Percentiles rank a stretch among this genome's conserved stretches.
Conservation (phyloP, 1,140 invertebrate species). For the Drosophila nigromelanica region DNA sequence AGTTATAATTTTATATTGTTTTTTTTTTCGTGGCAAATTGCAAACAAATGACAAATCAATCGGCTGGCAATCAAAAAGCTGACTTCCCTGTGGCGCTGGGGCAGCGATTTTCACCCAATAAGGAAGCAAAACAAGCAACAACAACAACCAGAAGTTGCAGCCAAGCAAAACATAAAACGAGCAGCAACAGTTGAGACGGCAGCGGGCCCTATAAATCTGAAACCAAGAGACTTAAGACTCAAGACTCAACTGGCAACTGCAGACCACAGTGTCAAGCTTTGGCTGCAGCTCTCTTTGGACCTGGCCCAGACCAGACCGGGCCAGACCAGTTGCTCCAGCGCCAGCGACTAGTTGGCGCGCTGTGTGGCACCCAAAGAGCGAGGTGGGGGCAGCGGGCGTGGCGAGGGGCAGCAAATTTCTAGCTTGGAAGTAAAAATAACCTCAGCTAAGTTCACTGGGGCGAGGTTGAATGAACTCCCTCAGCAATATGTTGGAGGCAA, state of each 20-base stretch:
- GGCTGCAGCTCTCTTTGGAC: constrained; percentile 7
- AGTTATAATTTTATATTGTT: too few species aligned
- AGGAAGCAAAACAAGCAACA: constrained; percentile 69
- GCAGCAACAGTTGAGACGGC: constrained; percentile 12
- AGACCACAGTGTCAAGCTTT: constrained; percentile 25
- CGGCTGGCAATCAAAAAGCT: constrained; percentile 68
- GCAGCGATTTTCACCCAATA: constrained; percentile 77
- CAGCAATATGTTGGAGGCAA: constrained; percentile 26
- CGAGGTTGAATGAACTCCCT: constrained; percentile 83
- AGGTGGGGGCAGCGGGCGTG: constrained; percentile 4
- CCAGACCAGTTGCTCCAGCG: constrained; percentile 65
- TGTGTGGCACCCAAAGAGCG: constrained; percentile 12
- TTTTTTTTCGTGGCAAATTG: constrained; percentile 36
- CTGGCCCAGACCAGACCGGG: too few species aligned
- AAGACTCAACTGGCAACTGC: constrained; percentile 20
- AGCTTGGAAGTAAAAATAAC: constrained; percentile 83
- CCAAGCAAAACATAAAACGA: constrained; percentile 65
- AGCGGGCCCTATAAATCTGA: constrained; percentile 18
- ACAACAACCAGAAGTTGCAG: constrained; percentile 74
- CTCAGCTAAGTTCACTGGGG: constrained; percentile 84
- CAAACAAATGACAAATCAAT: constrained; percentile 76
- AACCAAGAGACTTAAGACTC: constrained; percentile 17
- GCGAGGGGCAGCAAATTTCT: constrained; percentile 20
- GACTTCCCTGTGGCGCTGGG: constrained; percentile 56
- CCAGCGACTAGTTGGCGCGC: constrained; percentile 48